A percentile compares a stretch with the other conserved stretches of the same genome.
phyloP scores from a whole-genome alignment of 2,888 invertebrate species.

The Autographa gamma region DNA sequence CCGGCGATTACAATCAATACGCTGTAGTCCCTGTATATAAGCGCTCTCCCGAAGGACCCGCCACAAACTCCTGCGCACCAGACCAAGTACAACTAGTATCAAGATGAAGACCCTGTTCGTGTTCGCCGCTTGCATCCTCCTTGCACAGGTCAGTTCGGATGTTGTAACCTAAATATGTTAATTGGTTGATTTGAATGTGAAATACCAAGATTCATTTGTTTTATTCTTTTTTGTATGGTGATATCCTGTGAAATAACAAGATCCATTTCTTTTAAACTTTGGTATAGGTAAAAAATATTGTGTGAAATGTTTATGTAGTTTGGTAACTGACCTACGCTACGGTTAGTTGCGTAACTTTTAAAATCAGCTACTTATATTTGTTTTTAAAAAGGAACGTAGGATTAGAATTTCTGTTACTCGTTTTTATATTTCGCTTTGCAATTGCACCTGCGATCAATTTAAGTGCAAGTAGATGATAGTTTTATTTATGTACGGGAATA shows the following conservation, averaged over 20 bases:
- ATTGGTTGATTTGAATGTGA: not conserved
- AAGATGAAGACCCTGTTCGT: conserved; percentile 82
- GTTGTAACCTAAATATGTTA: not conserved
- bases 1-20: conserved; percentile 61
- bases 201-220: not conserved
- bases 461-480: too few relatives aligned
- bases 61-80: conserved; percentile 43
- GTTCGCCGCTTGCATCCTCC: conserved; percentile 78
- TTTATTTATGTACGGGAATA: too few relatives aligned
- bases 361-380: not conserved
- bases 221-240: too few relatives aligned
- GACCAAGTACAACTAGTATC: conserved; percentile 13
- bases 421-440: not conserved
- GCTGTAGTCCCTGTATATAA: conserved; percentile 66
- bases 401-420: not conserved
- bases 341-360: too few relatives aligned
- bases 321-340: too few relatives aligned
- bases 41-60: conserved; percentile 32
- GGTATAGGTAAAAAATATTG: too few relatives aligned
- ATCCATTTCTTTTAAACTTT: not conserved
- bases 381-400: not conserved
- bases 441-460: not conserved
- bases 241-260: not conserved
- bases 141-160: conserved; percentile 75
- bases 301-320: too few relatives aligned